Evolutionary conservation across 2,888 invertebrate genomes (phyloP), one percentile per base, ranked within the genome.

Genomic region (Gonocerus acuteangulatus): DNA sequence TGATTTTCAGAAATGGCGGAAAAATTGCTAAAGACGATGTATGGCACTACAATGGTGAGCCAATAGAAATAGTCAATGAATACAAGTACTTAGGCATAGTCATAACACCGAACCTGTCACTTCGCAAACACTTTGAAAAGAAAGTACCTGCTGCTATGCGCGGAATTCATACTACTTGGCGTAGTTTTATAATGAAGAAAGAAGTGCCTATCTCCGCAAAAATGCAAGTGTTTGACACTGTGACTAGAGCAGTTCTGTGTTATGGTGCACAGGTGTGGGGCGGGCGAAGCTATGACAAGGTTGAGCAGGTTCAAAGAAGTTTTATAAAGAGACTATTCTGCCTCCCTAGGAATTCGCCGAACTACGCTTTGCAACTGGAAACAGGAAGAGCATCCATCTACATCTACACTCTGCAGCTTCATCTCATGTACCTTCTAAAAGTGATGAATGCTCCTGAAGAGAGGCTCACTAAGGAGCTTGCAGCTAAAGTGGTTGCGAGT

Each of bases 101-200:
- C 11, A 15, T 47, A 15, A 47, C 21, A 47, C 7, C 18, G 15
- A 19, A 11, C 18, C 47, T 19, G 6, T 18, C 9, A 9, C 11
- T 47, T 7, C 18, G 19, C 4, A 47, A 47, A 13, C 47, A 47
- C 13, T 9, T 47, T 21, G 47, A 47, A 19, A 2, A 47, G 19
- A 47, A 19, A 18, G 16, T 47, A 7, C 18, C 47, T 47, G 19
- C 21, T 13, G 21, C 6, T 2, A 19, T 47, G 21, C 18, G 3
- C 47, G 18, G 47, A 9, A 18, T 47, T 6, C 4, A 39, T 39
- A 39, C 7, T 4, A 39, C 4, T 9, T n/a, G n/a, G n/a, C n/a
- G n/a, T n/a, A n/a, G n/a, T n/a, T n/a, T n/a, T n/a, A n/a, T 39
- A 19, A 47, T 9, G 18, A 47, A 18, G 47, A 47, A 47, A 47